phyloP scores from a whole-genome alignment of 2,888 invertebrate genomes.

The Drosophila paranaensis region DNA sequence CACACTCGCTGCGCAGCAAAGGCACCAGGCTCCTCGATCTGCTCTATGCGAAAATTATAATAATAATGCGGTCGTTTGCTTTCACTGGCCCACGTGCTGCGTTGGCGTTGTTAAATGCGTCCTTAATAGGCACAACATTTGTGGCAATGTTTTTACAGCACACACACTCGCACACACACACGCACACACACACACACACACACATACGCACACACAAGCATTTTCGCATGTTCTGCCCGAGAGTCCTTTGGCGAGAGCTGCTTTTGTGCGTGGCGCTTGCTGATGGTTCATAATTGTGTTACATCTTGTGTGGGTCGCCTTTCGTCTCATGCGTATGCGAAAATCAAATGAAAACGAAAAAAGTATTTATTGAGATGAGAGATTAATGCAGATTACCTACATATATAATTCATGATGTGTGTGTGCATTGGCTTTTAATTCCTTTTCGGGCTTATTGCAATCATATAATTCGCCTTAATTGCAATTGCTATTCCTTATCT shows the following conservation, averaged over 20 bases:
- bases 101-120: conserved; percentile 56
- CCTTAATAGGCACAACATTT: conserved; percentile 72
- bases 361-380: conserved; percentile 12
- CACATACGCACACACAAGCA: too few species aligned
- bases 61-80: conserved; percentile 74
- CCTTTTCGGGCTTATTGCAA: conserved; percentile 22
- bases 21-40: neutral
- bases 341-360: conserved; percentile 24
- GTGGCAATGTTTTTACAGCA: conserved; percentile 56
- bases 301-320: conserved; percentile 16
- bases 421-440: conserved; percentile 9
- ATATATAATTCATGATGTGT: conserved; percentile 22
- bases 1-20: neutral
- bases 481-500: neutral
- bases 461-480: conserved; percentile 18
- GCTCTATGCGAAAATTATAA: conserved; percentile 43
- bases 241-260: conserved; percentile 26
- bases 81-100: conserved; percentile 69
- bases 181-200: too few species aligned
- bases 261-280: conserved; percentile 22
- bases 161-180: conserved; percentile 12
- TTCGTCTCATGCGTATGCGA: conserved; percentile 7
- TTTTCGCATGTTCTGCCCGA: too few species aligned
- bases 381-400: conserved; percentile 5
- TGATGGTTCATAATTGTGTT: conserved; percentile 43